Percentiles rank a stretch among this genome's conserved stretches.
Evolutionary conservation across 2,113 vertebrate genomes (phyloP).

Genomic region (Chloropsis cyanopogon): DNA sequence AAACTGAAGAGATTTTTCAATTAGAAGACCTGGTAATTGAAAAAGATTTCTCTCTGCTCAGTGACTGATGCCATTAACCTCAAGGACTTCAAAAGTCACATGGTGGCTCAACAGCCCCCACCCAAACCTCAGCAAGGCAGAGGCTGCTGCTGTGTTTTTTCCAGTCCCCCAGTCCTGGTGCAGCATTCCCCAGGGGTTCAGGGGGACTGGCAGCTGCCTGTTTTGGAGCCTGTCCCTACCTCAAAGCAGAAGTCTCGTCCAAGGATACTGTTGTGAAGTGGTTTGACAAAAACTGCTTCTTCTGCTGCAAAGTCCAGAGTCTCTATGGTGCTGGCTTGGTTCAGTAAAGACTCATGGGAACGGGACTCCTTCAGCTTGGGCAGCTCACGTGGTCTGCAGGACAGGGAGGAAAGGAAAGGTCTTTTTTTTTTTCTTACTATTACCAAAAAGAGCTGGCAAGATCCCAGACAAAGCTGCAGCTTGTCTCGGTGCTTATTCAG

Average conservation of each 20-base stretch:
- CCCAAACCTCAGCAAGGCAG: neutral
- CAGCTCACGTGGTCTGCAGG: slow-evolving; percentile 81
- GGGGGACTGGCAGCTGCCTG: neutral
- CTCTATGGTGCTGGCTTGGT: slow-evolving; percentile 85
- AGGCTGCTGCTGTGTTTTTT: neutral
- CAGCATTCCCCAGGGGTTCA: neutral
- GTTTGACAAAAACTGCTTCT: slow-evolving; percentile 87
- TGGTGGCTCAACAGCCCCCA: neutral
- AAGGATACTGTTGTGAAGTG: slow-evolving; percentile 93
- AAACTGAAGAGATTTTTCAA: neutral
- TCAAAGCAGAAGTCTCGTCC: slow-evolving; percentile 98
- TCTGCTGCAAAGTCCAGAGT: slow-evolving; percentile 87
- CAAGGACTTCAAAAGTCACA: neutral
- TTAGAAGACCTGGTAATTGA: neutral
- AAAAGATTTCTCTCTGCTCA: neutral
- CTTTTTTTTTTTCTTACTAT: neutral
- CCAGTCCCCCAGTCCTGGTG: neutral
- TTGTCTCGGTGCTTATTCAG: neutral
- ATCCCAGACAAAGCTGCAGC: neutral
- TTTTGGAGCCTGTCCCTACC: slow-evolving; percentile 68
- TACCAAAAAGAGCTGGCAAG: neutral
- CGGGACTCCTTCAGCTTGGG: slow-evolving; percentile 89
- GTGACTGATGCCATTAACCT: neutral
- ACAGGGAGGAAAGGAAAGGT: neutral
- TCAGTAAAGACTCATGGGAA: slow-evolving; percentile 92